Percentiles rank a stretch among this genome's conserved stretches.
phyloP scores from a whole-genome alignment of 23 tunicate species.

The Phallusia fumigata region DNA sequence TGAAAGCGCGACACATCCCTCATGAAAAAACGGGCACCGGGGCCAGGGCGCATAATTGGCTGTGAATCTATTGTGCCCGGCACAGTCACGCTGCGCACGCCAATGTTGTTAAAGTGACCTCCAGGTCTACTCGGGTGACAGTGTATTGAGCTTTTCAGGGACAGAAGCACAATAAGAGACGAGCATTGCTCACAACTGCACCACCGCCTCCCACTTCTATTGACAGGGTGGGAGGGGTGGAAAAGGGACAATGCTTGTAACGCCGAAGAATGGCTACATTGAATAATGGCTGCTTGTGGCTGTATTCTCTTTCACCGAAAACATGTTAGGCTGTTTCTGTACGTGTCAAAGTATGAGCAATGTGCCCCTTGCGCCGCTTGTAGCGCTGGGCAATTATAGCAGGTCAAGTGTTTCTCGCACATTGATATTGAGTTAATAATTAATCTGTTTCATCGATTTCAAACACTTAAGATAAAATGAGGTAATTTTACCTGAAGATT shows the following conservation, averaged over 20 bases:
- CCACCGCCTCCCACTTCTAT: background rate
- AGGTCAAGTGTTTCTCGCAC: too few relatives aligned
- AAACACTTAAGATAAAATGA: background rate
- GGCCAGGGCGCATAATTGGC: background rate
- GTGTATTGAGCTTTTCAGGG: conserved; percentile 2
- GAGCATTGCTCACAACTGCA: background rate
- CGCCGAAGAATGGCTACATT: background rate
- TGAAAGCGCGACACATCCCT: too few relatives aligned
- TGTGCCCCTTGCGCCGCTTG: too few relatives aligned
- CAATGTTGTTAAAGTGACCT: background rate
- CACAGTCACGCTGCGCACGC: background rate
- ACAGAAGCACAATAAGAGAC: background rate
- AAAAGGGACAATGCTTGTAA: background rate
- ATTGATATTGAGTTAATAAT: too few relatives aligned
- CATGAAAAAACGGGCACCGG: background rate
- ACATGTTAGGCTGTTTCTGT: conserved; percentile 1
- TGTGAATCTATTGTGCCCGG: background rate
- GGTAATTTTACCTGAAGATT: conserved; percentile 39
- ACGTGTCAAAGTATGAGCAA: too few relatives aligned
- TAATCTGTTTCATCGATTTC: too few relatives aligned
- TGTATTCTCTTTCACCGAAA: conserved; percentile 8
- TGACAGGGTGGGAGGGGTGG: background rate
- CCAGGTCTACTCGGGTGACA: background rate
- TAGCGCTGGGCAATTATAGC: too few relatives aligned
- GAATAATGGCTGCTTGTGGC: conserved; percentile 1